Evolutionary conservation across 37 sponge, comb jelly and placozoan species (phyloP), one percentile per base, ranked within the genome.

Genomic region (Chondrosia reniformis): DNA sequence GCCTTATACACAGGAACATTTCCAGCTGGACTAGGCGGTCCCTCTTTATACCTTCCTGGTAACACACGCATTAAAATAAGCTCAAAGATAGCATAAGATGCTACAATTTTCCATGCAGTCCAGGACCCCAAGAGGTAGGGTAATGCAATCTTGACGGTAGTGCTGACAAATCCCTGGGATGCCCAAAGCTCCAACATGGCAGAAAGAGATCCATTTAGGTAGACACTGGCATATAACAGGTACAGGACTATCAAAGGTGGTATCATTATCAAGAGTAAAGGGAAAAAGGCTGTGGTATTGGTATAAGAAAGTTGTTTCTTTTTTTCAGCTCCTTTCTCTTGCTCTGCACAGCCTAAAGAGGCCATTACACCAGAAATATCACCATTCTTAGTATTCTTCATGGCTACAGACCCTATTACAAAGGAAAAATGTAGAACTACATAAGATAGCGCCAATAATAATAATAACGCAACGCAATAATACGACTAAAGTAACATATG

Each of bases 171-270:
- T 1, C 82, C 85, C 6, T 75, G 32, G 21, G 42, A 21, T 19
- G 6, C 33, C 8, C 77, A 62, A 43, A 45, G 32, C 54, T 79
- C 54, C 44, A 80, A 31, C 36, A 91, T 61, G 12, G 33, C 34
- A 0, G 55, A 25, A 3, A 79, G 62, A 4, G 30, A 46, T 0
- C 93, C 88, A 37, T 92, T 74, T 7, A 81, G 43, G 7, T 87
- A 55, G 9, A 87, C 69, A 30, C 81, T 69, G 44, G 85, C 83
- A 79, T 87, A 87, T 64, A 49, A 63, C 13, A 92, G 72, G 7
- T 56, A 62, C 55, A 92, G 40, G 71, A 92, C 66, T 32, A 79
- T 77, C 56, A 92, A 87, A n/a, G 52, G 19, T 1, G 93, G 93
- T 21, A 75, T 74, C 33, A 80, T 31, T 37, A 81, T 25, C 61